Evolutionary conservation across 2,888 invertebrate species (phyloP), one percentile per base, ranked within the genome.

Genomic region (Drosophila robusta): DNA sequence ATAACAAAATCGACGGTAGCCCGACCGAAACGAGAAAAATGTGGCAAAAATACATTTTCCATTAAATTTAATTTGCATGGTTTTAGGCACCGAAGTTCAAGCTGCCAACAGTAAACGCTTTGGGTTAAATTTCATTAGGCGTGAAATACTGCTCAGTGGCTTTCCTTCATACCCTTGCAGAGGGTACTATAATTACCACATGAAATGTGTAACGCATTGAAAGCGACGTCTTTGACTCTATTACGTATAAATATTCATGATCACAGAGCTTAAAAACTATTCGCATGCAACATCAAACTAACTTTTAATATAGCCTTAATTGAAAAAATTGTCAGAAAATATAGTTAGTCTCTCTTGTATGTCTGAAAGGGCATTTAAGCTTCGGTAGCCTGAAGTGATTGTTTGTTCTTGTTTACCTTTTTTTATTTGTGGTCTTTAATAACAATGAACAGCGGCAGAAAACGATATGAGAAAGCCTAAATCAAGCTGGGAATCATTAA

Each of bases 51-150:
- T 82, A 80, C 57, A 78, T 85, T 85, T 84, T 87, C 71, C 85
- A 87, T 85, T 78, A 78, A 82, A 85, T 82, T 82, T 85, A 76
- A 82, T 85, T 85, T 85, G 70, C 78, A 75, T 87, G 80, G 80
- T 80, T 84, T 85, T 80, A 87, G 87, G 80, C 82, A 57, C 56
- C 57, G 22, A 69, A 62, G 45, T 50, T 60, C 49, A 47, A 50
- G 54, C 55, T 24, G 49, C 16, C 22, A 44, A 16, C 50, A 42
- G 54, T 64, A 70, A 71, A 57, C 63, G 67, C 63, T 74, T 64
- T 75, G 76, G 73, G 69, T 54, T 65, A 68, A 77, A 84, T 75
- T 79, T 73, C 68, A 87, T 80, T 73, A 67, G 45, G 75, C 71
- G 69, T 70, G 67, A 75, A 75, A 75, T 70, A 62, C 64, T 16